Evolutionary conservation across 1,140 invertebrate species (phyloP).

Genomic region (Hermetia illucens): DNA sequence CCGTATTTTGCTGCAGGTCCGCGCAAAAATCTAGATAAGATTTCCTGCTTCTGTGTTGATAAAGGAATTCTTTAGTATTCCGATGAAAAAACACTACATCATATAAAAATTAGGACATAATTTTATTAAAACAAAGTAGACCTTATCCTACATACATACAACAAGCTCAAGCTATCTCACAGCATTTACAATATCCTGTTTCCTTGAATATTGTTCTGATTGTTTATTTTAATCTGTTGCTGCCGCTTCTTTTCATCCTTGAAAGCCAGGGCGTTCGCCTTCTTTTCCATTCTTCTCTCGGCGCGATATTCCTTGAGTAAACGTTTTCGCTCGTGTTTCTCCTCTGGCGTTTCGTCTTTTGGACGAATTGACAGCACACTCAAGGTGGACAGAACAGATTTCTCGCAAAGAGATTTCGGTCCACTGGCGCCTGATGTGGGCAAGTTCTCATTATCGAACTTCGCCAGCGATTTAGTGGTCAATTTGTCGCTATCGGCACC

Average conservation of each 20-base stretch:
- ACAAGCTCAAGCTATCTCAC: too few relatives aligned
- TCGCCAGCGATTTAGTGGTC: slow-evolving; percentile 51
- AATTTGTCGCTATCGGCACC: slow-evolving; percentile 40
- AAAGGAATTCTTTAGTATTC: too few relatives aligned
- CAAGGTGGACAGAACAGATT: slow-evolving; percentile 52
- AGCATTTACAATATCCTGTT: slow-evolving; percentile 50
- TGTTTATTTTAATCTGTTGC: slow-evolving; percentile 62
- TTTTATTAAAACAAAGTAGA: too few relatives aligned
- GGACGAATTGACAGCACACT: slow-evolving; percentile 57
- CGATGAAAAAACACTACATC: too few relatives aligned
- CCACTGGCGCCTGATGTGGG: slow-evolving; percentile 18
- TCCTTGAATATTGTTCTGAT: slow-evolving; percentile 54
- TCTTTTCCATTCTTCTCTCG: slow-evolving; percentile 74
- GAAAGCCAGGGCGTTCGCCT: slow-evolving; percentile 72
- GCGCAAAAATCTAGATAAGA: too few relatives aligned
- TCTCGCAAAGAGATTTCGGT: slow-evolving; percentile 39
- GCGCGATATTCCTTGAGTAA: slow-evolving; percentile 68
- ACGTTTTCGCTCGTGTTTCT: slow-evolving; percentile 66
- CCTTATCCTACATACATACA: too few relatives aligned
- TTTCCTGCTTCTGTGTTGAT: too few relatives aligned
- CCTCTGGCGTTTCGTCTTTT: slow-evolving; percentile 70
- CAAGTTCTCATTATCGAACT: slow-evolving; percentile 41
- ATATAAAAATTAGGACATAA: too few relatives aligned
- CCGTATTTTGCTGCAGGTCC: too few relatives aligned
- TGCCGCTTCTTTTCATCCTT: slow-evolving; percentile 76